A percentile compares a stretch with the other conserved stretches of the same genome.
Conservation (phyloP, 2,797 vertebrate species). For the Cossypha niveicapilla region DNA sequence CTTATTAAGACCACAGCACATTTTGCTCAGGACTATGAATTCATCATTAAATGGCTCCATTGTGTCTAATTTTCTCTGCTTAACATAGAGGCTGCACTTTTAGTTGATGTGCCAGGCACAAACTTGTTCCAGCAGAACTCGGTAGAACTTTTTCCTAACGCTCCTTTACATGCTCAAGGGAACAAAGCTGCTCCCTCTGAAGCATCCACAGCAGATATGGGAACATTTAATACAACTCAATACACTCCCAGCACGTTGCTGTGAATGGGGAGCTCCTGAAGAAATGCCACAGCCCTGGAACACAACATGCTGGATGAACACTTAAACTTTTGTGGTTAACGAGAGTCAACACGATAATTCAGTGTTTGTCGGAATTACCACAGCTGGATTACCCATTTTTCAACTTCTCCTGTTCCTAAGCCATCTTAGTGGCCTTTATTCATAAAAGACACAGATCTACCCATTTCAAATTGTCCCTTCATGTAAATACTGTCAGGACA, state of each 20-base stretch:
- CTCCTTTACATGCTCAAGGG: neutral
- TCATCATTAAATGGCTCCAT: slow-evolving; percentile 58
- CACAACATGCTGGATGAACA: neutral
- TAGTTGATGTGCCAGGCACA: slow-evolving; percentile 53
- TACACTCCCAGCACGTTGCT: accelerated
- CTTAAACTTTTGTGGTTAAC: neutral
- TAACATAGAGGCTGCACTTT: slow-evolving; percentile 66
- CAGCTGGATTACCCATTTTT: slow-evolving; percentile 2
- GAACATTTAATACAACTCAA: neutral
- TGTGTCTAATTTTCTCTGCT: slow-evolving; percentile 69
- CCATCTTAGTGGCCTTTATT: neutral
- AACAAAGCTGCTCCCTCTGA: neutral
- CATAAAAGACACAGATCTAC: neutral
- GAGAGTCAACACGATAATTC: slow-evolving; percentile 4
- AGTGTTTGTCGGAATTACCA: slow-evolving; percentile 25
- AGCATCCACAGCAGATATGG: neutral
- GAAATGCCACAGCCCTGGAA: neutral
- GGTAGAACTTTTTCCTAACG: neutral
- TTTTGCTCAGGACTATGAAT: slow-evolving; percentile 59
- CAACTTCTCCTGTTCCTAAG: slow-evolving; percentile 29
- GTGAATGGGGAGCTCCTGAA: neutral
- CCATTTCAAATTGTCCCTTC: slow-evolving; percentile 29
- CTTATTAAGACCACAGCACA: neutral
- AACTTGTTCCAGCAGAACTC: neutral
- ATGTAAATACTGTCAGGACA: slow-evolving; percentile 50